These are phyloP conservation scores for Cyaniris semiargus DNA, from an alignment of 2,888 invertebrate species.

Conservation along the genomic window DNA sequence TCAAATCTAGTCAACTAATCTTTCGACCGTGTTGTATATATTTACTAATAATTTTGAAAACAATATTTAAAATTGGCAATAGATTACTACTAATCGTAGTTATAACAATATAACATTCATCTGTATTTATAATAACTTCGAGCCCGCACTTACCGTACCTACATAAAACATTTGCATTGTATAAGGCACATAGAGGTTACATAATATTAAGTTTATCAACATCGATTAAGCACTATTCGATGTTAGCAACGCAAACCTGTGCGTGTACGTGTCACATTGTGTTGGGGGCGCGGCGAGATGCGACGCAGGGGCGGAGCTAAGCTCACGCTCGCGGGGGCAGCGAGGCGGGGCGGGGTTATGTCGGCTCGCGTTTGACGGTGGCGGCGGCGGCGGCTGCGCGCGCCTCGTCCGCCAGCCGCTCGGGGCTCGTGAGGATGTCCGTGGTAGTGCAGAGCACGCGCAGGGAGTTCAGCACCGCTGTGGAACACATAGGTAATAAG, in stretches of 20 bases:
- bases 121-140: not conserved
- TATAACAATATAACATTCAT: not conserved
- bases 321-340: not conserved
- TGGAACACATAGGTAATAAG: slow-evolving; percentile 42
- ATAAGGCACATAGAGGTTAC: slow-evolving; percentile 7
- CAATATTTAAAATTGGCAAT: not conserved
- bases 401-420: slow-evolving; percentile 93
- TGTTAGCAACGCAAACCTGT: not conserved
- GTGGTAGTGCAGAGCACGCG: slow-evolving; percentile 94
- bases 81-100: not conserved
- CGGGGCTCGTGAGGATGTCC: slow-evolving; percentile 94
- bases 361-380: slow-evolving; percentile 68
- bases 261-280: not conserved
- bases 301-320: not conserved
- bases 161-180: not conserved
- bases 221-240: not conserved
- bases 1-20: not conserved
- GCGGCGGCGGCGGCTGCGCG: slow-evolving; percentile 84
- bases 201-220: not conserved
- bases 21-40: not conserved
- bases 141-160: not conserved
- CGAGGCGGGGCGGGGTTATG: slow-evolving; percentile 48
- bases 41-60: not conserved
- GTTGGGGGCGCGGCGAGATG: not conserved
- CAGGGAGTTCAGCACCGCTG: slow-evolving; percentile 95